These are phyloP conservation scores for Bovichtus variegatus DNA, from an alignment of 2,797 vertebrate genomes.

Conservation along the genomic window DNA sequence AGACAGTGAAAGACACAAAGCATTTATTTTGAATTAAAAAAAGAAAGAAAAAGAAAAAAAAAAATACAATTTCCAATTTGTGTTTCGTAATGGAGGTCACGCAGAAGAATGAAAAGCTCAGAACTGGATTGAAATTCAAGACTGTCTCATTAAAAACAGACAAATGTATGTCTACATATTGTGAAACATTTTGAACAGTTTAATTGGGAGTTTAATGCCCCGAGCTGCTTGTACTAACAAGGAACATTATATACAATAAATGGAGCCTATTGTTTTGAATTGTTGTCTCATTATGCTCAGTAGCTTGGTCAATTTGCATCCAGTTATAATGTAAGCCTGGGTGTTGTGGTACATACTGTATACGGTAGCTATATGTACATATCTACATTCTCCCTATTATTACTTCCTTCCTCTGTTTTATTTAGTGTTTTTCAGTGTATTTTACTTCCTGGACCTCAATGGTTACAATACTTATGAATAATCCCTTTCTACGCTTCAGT, in stretches of 20 bases:
- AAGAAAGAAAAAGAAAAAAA: background rate
- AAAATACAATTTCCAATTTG: background rate
- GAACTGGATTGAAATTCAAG: conserved; percentile 17
- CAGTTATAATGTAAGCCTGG: background rate
- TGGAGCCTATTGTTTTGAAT: conserved; percentile 12
- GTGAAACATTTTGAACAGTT: conserved; percentile 19
- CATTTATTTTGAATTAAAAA: background rate
- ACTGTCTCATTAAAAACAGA: conserved; percentile 48
- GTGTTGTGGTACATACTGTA: background rate
- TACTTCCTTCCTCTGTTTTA: background rate
- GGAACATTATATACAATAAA: conserved; percentile 9
- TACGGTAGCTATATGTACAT: background rate
- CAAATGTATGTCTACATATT: conserved; percentile 21
- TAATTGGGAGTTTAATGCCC: conserved; percentile 19
- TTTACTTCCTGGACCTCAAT: background rate
- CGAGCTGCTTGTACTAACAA: conserved; percentile 22
- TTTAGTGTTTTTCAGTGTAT: background rate
- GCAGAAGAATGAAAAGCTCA: conserved; percentile 24
- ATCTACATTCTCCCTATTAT: background rate
- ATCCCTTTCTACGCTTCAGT: background rate
- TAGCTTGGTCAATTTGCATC: background rate
- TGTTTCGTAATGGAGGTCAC: conserved; percentile 41
- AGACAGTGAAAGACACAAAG: background rate
- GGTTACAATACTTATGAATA: too few species aligned
- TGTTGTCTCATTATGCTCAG: background rate